These are phyloP conservation scores for Pyrgilauda ruficollis DNA, from an alignment of 2,113 vertebrate species.

Conservation along the genomic window DNA sequence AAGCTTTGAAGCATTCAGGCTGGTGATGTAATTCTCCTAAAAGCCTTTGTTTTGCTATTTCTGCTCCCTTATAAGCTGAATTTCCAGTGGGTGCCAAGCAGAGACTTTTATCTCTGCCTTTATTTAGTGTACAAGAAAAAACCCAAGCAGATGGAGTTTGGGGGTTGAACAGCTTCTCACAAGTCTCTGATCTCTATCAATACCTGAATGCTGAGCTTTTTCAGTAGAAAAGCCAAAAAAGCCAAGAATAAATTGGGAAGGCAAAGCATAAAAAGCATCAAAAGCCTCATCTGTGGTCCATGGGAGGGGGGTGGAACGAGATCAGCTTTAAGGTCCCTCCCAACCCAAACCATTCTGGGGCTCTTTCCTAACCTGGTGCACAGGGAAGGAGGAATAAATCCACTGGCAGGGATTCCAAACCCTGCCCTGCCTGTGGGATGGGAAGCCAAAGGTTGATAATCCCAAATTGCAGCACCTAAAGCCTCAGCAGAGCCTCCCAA, in stretches of 20 bases:
- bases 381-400: background rate
- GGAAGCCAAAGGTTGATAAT: background rate
- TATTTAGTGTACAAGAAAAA: conserved; percentile 5
- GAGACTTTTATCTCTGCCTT: conserved; percentile 35
- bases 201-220: background rate
- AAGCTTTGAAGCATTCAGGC: background rate
- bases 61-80: background rate
- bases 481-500: background rate
- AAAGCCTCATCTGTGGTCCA: background rate
- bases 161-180: conserved; percentile 47
- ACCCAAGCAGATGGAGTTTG: conserved; percentile 46
- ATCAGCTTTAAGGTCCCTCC: background rate
- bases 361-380: background rate
- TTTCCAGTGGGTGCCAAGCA: conserved; percentile 35
- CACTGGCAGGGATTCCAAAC: background rate
- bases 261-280: conserved; percentile 5
- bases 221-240: background rate
- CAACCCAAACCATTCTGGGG: background rate
- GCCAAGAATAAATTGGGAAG: background rate
- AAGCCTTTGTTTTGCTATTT: conserved; percentile 9
- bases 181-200: conserved; percentile 17
- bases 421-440: background rate
- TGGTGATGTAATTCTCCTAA: background rate
- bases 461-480: background rate
- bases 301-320: background rate